phyloP scores from a whole-genome alignment of 2,113 vertebrate genomes.

The Bos taurus region DNA sequence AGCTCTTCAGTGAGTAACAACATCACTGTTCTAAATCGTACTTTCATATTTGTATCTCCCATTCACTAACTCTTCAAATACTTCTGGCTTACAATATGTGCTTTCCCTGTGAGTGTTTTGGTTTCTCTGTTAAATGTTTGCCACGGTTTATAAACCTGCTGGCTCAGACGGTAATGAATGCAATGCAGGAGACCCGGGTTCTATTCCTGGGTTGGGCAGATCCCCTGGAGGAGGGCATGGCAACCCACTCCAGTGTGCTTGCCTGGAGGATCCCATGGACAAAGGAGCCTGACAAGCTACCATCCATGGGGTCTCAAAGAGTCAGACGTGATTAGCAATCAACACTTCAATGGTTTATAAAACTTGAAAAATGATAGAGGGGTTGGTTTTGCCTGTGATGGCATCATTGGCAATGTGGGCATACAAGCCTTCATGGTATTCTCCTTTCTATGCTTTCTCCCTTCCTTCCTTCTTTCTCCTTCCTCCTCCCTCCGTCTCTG shows the following conservation, averaged over 20 bases:
- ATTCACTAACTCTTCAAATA: background rate
- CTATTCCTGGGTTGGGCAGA: fast-evolving
- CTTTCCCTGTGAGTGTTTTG: background rate
- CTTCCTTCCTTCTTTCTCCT: background rate
- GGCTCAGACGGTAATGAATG: background rate
- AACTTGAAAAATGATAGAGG: background rate
- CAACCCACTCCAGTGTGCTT: too few relatives aligned
- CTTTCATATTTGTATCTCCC: background rate
- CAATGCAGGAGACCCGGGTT: background rate
- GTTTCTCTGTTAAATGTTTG: background rate
- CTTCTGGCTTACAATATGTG: background rate
- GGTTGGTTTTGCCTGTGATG: fast-evolving
- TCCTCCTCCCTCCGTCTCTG: fast-evolving
- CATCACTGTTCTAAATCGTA: background rate
- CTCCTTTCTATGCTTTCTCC: background rate
- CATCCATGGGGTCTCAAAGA: fast-evolving
- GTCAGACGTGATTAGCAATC: fast-evolving
- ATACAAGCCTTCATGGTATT: background rate
- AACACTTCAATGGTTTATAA: background rate
- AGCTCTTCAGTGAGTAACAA: background rate
- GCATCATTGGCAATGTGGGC: background rate
- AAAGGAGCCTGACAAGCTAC: background rate
- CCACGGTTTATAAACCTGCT: background rate
- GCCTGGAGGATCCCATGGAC: background rate
- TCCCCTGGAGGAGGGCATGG: too few relatives aligned